Percentiles rank a stretch among this genome's conserved stretches.
phyloP scores from a whole-genome alignment of 2,797 vertebrate species.

The Ctenopoma multispine region DNA sequence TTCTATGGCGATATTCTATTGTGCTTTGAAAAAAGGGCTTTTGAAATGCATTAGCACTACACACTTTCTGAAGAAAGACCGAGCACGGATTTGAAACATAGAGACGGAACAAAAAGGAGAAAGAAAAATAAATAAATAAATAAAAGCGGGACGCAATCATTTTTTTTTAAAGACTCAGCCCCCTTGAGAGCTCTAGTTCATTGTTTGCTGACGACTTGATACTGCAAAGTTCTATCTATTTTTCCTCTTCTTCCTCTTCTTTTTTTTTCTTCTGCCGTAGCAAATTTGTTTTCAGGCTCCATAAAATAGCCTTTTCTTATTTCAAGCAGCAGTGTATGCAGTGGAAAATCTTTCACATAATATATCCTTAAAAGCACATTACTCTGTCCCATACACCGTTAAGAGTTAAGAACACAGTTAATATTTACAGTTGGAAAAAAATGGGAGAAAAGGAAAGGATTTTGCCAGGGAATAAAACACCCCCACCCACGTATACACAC shows the following conservation, averaged over 20 bases:
- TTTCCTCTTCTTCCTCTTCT: conserved; percentile 56
- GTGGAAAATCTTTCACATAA: conserved; percentile 88
- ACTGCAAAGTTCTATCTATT: conserved; percentile 79
- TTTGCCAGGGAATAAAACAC: conserved; percentile 85
- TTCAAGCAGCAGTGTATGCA: conserved; percentile 80
- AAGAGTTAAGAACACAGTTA: conserved; percentile 88
- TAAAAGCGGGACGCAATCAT: conserved; percentile 74
- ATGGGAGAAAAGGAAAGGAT: conserved; percentile 81
- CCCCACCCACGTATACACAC: conserved; percentile 87
- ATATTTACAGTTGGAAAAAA: conserved; percentile 85
- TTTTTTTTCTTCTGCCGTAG: conserved; percentile 74
- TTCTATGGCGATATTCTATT: conserved; percentile 81
- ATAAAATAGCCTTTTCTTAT: conserved; percentile 88
- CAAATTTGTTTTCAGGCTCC: conserved; percentile 87
- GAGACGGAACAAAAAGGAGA: conserved; percentile 62
- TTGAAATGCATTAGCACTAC: conserved; percentile 85
- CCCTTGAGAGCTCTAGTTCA: conserved; percentile 73
- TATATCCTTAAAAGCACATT: conserved; percentile 90
- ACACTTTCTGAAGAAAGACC: conserved; percentile 84
- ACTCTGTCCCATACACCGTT: conserved; percentile 84
- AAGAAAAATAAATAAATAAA: conserved; percentile 57
- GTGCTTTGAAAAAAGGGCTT: conserved; percentile 82
- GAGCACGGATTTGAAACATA: conserved; percentile 83
- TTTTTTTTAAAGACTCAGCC: conserved; percentile 66
- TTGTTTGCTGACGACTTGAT: conserved; percentile 85